Evolutionary conservation across 2,888 invertebrate species (phyloP).

Genomic region (Cephus pygmeus): DNA sequence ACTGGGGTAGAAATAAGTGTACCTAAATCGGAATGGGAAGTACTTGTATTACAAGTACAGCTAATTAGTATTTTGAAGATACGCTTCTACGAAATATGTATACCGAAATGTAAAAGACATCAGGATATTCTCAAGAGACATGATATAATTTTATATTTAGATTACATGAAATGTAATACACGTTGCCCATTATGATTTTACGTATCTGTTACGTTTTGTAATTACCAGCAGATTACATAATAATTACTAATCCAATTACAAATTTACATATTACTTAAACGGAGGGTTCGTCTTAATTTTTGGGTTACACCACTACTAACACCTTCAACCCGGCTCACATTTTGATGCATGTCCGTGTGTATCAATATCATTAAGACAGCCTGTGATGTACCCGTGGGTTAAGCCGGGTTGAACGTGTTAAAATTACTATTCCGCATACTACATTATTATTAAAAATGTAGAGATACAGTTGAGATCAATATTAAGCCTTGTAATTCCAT

Average conservation of each 20-base stretch:
- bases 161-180: background rate
- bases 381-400: too few species aligned
- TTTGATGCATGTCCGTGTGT: too few species aligned
- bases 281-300: background rate
- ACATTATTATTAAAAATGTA: background rate
- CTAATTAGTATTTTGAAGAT: background rate
- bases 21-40: background rate
- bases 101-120: background rate
- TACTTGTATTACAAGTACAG: background rate
- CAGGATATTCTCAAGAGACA: background rate
- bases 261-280: background rate
- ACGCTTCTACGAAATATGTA: background rate
- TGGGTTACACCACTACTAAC: too few species aligned
- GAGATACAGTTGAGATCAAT: background rate
- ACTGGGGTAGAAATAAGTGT: background rate
- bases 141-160: background rate
- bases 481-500: background rate
- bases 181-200: background rate
- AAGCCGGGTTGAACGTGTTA: too few species aligned
- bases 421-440: background rate
- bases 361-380: too few species aligned
- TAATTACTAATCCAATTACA: too few species aligned
- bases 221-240: background rate
- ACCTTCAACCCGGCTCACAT: too few species aligned
- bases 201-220: background rate